Conservation (phyloP, 2,888 invertebrate genomes). For the Sialis lutaria region DNA sequence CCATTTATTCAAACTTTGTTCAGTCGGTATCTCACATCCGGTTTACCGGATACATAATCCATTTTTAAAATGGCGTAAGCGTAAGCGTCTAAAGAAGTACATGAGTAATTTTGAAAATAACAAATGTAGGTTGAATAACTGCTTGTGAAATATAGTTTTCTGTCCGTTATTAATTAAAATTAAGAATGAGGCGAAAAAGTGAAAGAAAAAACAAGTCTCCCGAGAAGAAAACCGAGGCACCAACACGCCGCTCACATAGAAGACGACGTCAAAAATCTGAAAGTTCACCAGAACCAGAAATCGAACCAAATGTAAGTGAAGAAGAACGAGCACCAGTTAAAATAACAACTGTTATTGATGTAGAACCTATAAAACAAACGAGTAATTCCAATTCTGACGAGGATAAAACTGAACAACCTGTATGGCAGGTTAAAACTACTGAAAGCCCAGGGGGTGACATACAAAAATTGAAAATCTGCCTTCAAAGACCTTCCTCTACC, state of each 20-base stretch:
- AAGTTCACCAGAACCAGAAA: constrained; percentile 22
- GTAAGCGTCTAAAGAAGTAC: too few species aligned
- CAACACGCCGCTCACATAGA: constrained; percentile 26
- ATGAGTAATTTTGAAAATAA: too few species aligned
- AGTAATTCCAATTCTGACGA: constrained; percentile 11
- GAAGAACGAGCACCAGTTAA: constrained; percentile 9
- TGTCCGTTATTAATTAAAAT: constrained; percentile 1
- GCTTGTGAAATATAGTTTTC: too few species aligned
- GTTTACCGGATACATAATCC: too few species aligned
- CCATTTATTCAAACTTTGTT: too few species aligned
- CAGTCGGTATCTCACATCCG: too few species aligned
- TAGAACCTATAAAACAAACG: constrained; percentile 4
- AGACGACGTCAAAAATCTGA: constrained; percentile 27
- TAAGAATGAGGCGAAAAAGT: constrained; percentile 55
- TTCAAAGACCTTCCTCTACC: constrained; percentile 37
- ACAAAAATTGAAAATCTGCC: constrained; percentile 43
- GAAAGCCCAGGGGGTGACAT: constrained; percentile 37
- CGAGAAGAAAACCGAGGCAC: constrained; percentile 33
- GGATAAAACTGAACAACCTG: constrained; percentile 25
- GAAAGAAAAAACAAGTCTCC: constrained; percentile 49
- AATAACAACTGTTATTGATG: constrained; percentile 2
- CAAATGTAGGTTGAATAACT: too few species aligned
- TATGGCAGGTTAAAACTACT: constrained; percentile 35
- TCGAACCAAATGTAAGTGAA: constrained; percentile 16
- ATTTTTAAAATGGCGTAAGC: too few species aligned